A percentile compares a stretch with the other conserved stretches of the same genome.
These are phyloP conservation scores for Megamerina dolium DNA, from an alignment of 2,888 invertebrate genomes.

Conservation along the genomic window DNA sequence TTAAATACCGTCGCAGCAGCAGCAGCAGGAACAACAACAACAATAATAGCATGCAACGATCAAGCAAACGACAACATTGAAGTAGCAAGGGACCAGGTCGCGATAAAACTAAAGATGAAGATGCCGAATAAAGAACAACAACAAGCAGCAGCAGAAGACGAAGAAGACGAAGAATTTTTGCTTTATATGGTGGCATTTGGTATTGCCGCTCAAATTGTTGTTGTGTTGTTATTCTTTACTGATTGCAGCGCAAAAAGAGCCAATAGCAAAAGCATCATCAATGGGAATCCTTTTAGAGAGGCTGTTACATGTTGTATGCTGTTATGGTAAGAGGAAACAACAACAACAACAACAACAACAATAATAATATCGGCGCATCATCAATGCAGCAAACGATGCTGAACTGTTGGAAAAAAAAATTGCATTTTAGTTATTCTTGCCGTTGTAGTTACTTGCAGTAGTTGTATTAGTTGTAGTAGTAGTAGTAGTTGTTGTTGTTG, in stretches of 20 bases:
- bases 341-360: slow-evolving; percentile 10
- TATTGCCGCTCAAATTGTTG: too few species aligned
- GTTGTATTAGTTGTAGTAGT: slow-evolving; percentile 14
- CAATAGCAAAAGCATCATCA: slow-evolving; percentile 10
- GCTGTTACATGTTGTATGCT: slow-evolving; percentile 12
- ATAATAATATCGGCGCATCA: slow-evolving; percentile 14
- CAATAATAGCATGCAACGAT: background rate
- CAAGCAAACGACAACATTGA: too few species aligned
- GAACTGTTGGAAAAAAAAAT: slow-evolving; percentile 26
- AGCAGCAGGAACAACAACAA: background rate
- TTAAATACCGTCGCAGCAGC: slow-evolving; percentile 30
- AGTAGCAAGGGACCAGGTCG: background rate
- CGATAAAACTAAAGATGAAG: background rate
- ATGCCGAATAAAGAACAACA: background rate
- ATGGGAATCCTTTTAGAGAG: too few species aligned
- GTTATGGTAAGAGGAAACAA: slow-evolving; percentile 4
- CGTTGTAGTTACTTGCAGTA: too few species aligned
- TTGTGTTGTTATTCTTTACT: too few species aligned
- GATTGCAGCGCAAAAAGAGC: background rate
- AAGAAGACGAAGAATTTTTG: background rate
- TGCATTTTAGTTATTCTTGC: background rate
- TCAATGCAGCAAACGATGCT: slow-evolving; percentile 41
- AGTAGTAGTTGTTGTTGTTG: slow-evolving; percentile 19
- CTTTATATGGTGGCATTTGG: too few species aligned
- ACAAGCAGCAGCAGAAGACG: too few species aligned